Conservation (phyloP, 2,113 vertebrate species). For the Nymphicus hollandicus region DNA sequence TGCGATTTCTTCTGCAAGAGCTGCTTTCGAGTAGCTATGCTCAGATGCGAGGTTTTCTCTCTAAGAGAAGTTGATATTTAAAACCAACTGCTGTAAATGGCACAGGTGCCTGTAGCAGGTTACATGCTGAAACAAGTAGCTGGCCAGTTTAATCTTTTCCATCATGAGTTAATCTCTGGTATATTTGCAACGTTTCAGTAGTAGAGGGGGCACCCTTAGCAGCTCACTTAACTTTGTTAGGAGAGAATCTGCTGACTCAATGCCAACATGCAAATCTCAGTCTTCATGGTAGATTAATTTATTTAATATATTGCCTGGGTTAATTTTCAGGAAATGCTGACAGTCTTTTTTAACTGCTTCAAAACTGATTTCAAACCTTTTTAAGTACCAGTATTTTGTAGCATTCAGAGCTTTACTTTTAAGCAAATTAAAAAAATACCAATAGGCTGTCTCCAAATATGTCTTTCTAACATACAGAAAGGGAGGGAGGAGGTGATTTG, state of each 20-base stretch:
- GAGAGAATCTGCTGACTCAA: conserved; percentile 9
- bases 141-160: background rate
- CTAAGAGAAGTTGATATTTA: background rate
- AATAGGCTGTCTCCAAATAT: conserved; percentile 60
- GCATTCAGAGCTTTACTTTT: background rate
- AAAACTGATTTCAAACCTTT: conserved; percentile 16
- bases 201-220: background rate
- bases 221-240: background rate
- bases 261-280: conserved; percentile 7
- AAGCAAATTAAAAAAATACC: conserved; percentile 44
- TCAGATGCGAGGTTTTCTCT: background rate
- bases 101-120: background rate
- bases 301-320: conserved; percentile 7
- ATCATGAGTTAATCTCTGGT: background rate
- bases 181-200: background rate
- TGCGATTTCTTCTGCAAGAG: background rate
- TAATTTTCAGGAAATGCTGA: conserved; percentile 12
- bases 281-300: conserved; percentile 46
- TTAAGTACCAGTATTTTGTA: background rate
- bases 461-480: conserved; percentile 46
- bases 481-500: conserved; percentile 55
- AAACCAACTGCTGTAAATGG: background rate
- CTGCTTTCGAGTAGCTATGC: background rate
- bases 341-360: conserved; percentile 9
- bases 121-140: background rate